Base-by-base conservation (phyloP, 2,888 invertebrate genomes). In the Patella caerulea region DNA sequence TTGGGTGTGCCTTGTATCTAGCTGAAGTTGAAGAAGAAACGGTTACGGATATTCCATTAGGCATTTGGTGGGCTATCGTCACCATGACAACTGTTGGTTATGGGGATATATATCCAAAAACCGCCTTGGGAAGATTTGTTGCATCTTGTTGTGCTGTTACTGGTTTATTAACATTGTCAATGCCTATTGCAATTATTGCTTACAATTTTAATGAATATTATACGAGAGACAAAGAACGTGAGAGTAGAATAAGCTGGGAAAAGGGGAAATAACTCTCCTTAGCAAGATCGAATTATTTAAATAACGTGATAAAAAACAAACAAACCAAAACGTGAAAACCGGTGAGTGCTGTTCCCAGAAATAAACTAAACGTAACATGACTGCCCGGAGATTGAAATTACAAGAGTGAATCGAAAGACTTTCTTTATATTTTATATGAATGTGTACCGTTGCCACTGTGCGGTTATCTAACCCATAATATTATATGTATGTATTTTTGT, bases 51-150 rank as follows among this genome's bases (percentile, higher is more conserved):
- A 84, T 88, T 11, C 86, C 87, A 14, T 79, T 83, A 9, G 83
- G 82, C 34, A 83, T 88, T 9, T 88, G 88, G 89, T 89, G 88
- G 88, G 86, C 88, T 1, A 81, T 88, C n/a, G 82, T 88, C 70
- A 89, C 89, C 56, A 85, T 89, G 84, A 88, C 88, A 45, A 88
- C 89, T 1, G 87, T 89, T 9, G 89, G 89, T 3, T 88, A 88
- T 80, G 88, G 87, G 0, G 88, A 88, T 75, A 82, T 82, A 69
- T 80, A 80, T n/a, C 88, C 88, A 3, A 80, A 78, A 15, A 83
- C 84, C 1, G 71, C 75, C 4, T 24, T 72, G n/a, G 87, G 88
- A 2, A 84, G 84, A 71, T 54, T 87, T 5, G 80, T 88, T 1
- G 87, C 86, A 1, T 80, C 84, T 1, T 70, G 83, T 5, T 86